phyloP scores from a whole-genome alignment of 2,113 vertebrate species.

The Oostethus manadensis region DNA sequence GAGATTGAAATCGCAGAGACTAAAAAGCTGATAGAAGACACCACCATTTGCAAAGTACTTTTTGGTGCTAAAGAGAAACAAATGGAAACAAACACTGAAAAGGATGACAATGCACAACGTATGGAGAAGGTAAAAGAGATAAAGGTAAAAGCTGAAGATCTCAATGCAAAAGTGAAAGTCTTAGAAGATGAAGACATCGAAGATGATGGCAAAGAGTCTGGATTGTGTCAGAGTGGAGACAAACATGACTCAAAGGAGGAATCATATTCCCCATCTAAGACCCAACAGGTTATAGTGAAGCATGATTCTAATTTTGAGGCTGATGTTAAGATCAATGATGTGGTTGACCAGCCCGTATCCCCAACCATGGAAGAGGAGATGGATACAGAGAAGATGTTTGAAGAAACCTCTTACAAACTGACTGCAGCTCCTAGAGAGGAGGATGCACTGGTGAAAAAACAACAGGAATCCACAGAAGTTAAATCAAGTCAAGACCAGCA shows the following conservation, averaged over 20 bases:
- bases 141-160: constrained; percentile 19
- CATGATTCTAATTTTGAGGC: constrained; percentile 11
- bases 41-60: constrained; percentile 21
- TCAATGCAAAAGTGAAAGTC: constrained; percentile 7
- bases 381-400: constrained; percentile 12
- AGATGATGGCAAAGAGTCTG: constrained; percentile 5
- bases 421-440: constrained; percentile 17
- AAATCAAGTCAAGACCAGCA: constrained; percentile 5
- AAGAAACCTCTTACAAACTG: constrained; percentile 19
- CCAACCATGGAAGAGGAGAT: constrained; percentile 12
- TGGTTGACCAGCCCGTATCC: not conserved
- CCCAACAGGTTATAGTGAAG: constrained; percentile 16
- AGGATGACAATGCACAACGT: not conserved
- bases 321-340: constrained; percentile 25
- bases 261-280: not conserved
- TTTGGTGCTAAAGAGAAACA: constrained; percentile 17
- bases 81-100: constrained; percentile 22
- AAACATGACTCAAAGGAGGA: constrained; percentile 18
- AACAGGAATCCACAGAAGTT: constrained; percentile 1
- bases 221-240: not conserved
- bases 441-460: not conserved
- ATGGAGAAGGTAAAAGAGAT: constrained; percentile 5
- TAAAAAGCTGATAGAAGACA: constrained; percentile 11
- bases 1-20: constrained; percentile 3
- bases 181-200: constrained; percentile 1